Evolutionary conservation across 2,113 vertebrate species (phyloP), one percentile per base, ranked within the genome.

Genomic region (Thymallus thymallus): DNA sequence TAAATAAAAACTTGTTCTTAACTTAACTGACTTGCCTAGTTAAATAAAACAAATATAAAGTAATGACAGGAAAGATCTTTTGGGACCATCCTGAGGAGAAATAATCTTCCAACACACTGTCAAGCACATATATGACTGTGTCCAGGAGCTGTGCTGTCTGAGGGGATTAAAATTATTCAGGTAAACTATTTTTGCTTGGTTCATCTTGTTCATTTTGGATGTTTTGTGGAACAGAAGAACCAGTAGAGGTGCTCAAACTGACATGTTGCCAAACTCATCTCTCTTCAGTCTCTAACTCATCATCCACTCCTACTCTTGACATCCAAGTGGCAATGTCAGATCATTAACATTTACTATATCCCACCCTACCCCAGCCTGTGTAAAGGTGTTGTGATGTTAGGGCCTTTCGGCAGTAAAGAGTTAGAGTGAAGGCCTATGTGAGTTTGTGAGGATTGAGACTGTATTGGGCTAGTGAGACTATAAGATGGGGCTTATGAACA

Each of bases 321-420:
- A 79, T 78, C 75, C 82, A 75, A 79, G 84, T 79, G 75, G 73
- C 80, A 80, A 80, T 85, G 84, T 80, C 88, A 85, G 87, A 79
- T 86, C 83, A 87, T 88, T 87, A 87, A 87, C 82, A 76, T 88
- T 87, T 84, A 90, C 87, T 82, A 73, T 84, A 79, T 78, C 84
- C 74, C 76, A 6, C 82, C 35, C 35, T 41, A 10, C 9, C 35
- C 9, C 35, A 41, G 35, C 35, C 35, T 41, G 35, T 12, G 35
- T 41, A 41, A 9, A 41, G 9, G 35, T 75, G 81, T 85, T 87
- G 89, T 78, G 80, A 89, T 86, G 80, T 55, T 71, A 67, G 55
- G 79, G 73, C 77, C 35, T 76, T 66, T 86, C 80, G 80, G 86
- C 85, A 90, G 51, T 69, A 88, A 90, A 72, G 78, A 41, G 75